Base-by-base conservation (phyloP, 2,797 vertebrate genomes). In the Crypturellus tataupa region DNA sequence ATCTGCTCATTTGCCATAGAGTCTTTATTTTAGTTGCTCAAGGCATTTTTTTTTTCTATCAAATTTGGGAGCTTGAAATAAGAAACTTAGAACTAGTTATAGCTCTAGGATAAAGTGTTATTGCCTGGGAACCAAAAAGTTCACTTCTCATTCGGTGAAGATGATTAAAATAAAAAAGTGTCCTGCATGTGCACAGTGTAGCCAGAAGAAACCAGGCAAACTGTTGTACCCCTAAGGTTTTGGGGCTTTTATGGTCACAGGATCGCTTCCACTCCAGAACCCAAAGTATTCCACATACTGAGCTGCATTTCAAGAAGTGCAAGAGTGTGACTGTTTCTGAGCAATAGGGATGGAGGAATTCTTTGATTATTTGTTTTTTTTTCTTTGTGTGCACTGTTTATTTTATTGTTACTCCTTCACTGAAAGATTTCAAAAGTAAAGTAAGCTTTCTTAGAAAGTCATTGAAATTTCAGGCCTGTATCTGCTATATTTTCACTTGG, bases 191-290 rank as follows among this genome's bases (percentile, higher is more conserved):
- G 87, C 9, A 9, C 0, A 5, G 47, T 53, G 5, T 18, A 67
- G 39, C 17, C 91, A 75, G 63, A 93, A 94, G 55, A 55, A 71
- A 55, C 49, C 55, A 78, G 93, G 19, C 59, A 72, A 72, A 49
- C 63, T 46, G 9, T 88, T 86, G 65, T 71, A 49, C 80, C n/a
- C 33, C 3, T 87, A 53, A 80, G 39, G 17, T 51, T 86, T 89
- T 81, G 46, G 79, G 55, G 81, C 14, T 73, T 90, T 86, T 91
- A 70, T 86, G 80, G 77, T 90, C 67, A 84, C 70, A 79, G 29
- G 47, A 60, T 80, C 11, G 3, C 60, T 91, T 93, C 73, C 60
- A 23, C 86, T 88, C 68, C 80, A 7, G 49, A 90, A 29, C 31
- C 56, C 78, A 33, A 5, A 23, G 12, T 29, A 44, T 44, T 94